Evolutionary conservation across 1,140 invertebrate genomes (phyloP).

Genomic region (Theocolax elegans): DNA sequence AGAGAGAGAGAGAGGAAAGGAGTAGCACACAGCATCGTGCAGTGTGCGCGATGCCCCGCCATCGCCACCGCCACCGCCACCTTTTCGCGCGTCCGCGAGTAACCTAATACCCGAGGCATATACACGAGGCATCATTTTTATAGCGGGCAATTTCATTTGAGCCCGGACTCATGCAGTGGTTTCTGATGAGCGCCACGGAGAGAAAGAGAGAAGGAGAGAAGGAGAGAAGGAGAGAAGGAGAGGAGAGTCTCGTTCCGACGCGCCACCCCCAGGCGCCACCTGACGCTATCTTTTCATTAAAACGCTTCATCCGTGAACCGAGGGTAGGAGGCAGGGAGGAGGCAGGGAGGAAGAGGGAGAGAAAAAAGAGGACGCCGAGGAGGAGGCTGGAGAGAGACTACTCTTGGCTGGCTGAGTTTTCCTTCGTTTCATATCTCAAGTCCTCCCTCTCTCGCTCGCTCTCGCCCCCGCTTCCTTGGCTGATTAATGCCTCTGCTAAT

Average conservation of each 20-base stretch:
- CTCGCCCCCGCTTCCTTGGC: constrained; percentile 35
- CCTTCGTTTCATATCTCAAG: constrained; percentile 64
- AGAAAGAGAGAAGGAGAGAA: too few species aligned
- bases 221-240: too few species aligned
- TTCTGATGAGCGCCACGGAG: constrained; percentile 63
- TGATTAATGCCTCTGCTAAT: constrained; percentile 68
- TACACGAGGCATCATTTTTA: constrained; percentile 64
- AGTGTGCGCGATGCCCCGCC: too few species aligned
- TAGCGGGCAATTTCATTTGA: constrained; percentile 66
- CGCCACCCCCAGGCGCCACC: background rate
- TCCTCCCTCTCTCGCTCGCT: constrained; percentile 43
- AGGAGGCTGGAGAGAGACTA: constrained; percentile 27
- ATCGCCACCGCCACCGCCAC: too few species aligned
- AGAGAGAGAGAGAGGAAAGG: too few species aligned
- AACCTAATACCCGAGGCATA: constrained; percentile 57
- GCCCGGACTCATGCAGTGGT: constrained; percentile 64
- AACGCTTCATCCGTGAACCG: constrained; percentile 61
- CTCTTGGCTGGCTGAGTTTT: constrained; percentile 53
- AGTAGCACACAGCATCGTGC: too few species aligned
- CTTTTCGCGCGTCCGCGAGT: constrained; percentile 35
- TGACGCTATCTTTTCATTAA: constrained; percentile 65
- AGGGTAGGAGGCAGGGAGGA: constrained; percentile 26
- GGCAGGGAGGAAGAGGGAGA: constrained; percentile 24
- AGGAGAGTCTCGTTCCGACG: too few species aligned
- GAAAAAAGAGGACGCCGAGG: constrained; percentile 32